Evolutionary conservation across 2,888 invertebrate genomes (phyloP), one percentile per base, ranked within the genome.

Genomic region (Phyllotreta cruciferae): DNA sequence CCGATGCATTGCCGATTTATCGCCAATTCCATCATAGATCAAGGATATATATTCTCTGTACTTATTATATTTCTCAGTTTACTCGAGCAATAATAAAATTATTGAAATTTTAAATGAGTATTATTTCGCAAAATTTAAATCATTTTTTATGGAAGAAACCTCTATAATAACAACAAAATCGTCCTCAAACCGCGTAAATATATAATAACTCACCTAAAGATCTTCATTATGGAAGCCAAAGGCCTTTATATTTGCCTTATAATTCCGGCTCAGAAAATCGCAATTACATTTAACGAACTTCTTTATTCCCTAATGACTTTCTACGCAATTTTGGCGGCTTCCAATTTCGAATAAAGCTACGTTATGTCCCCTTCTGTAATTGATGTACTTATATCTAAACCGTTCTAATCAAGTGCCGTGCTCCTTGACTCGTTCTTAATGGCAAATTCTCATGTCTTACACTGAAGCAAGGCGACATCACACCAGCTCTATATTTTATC

Each of bases 361-460:
- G 72, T 74, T 74, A 75, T 73, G 71, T 71, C 72, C 68, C 70
- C 67, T 52, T 53, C 66, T 66, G 73, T 76, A 77, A 77, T 77
- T 73, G 74, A 76, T 76, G 75, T 75, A 74, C 74, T 77, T 72
- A 69, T 70, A 74, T 24, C 73, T 69, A 61, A 73, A 70, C 73
- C 70, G 74, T 77, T 77, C 76, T 77, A 77, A 77, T 77, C 75
- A 77, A 77, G 75, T 75, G 76, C 73, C 76, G 73, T 75, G 74
- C 73, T 71, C 73, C 74, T 76, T 74, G 71, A 70, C 63, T 67
- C 70, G 70, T 73, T 75, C 76, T 75, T 77, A 78, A 78, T 78
- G 76, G 77, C 72, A 66, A 74, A 76, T 76, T 78, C 76, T 75
- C 76, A 74, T 77, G 76, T 74, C 75, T 73, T 8, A 11, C 52